Base-by-base conservation (phyloP, 2,888 invertebrate genomes). In the Drosophila mercatorum region DNA sequence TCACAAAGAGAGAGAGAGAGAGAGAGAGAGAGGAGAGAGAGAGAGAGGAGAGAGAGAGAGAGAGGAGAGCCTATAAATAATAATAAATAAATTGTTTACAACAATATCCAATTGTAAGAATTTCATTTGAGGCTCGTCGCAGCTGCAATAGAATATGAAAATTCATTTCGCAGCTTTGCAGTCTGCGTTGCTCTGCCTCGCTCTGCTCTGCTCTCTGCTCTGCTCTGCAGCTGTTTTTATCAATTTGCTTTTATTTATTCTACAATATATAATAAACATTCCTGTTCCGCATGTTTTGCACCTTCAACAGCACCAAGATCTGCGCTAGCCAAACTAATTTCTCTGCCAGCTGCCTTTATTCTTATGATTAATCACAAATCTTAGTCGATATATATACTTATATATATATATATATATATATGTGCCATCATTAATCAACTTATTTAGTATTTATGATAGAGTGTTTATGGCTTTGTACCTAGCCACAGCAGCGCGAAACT, bases 41-140 rank as follows among this genome's bases (percentile, higher is more conserved):
- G 26, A 44, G 58, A 56, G 57, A 61, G 64, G n/a, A 56, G 55
- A 58, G 47, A 59, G 0, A 31, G 5, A 31, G 5, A 31, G 5
- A 31, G 75, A 62, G 47, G 66, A 56, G 52, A 40, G 31, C 31
- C 40, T 22, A 44, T 43, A 41, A 10, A 59, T 47, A 40, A 26
- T 34, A 46, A 46, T 40, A 55, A 78, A 74, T 68, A 75, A 75
- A 75, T 61, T 36, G 31, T 49, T 51, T 58, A 58, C 14, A 28
- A 59, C 62, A 41, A 51, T 28, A 28, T 26, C 10, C 36, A 34
- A 11, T 51, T 51, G 31, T 12, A 22, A 51, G 17, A 22, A 38
- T n/a, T 36, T 41, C 2, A 14, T 22, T 36, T 8, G 38, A 31
- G 47, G 22, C 34, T 38, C 36, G 46, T 14, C 14, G 10, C 73